A percentile compares a stretch with the other conserved stretches of the same genome.
phyloP scores from a whole-genome alignment of 2,888 invertebrate genomes.

The Leistus spinibarbis region DNA sequence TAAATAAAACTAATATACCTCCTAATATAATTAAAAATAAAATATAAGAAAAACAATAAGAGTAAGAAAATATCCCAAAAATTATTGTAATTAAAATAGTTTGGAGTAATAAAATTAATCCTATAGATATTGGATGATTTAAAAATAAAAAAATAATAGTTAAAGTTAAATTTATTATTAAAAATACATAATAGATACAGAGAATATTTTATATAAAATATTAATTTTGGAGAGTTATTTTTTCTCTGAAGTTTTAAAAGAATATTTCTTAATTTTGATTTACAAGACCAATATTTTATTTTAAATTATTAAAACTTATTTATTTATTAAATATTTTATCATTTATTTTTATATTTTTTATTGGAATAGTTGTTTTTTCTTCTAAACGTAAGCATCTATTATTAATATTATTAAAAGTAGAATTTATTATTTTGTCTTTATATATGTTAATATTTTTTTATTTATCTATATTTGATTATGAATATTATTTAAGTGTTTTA shows the following conservation, averaged over 20 bases:
- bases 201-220: slow-evolving; percentile 70
- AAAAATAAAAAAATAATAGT: slow-evolving; percentile 56
- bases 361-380: slow-evolving; percentile 62
- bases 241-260: slow-evolving; percentile 68
- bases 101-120: slow-evolving; percentile 62
- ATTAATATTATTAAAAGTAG: slow-evolving; percentile 65
- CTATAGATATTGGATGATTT: slow-evolving; percentile 63
- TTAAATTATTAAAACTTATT: slow-evolving; percentile 67
- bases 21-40: slow-evolving; percentile 68
- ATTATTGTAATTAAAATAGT: slow-evolving; percentile 59
- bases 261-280: slow-evolving; percentile 63
- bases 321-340: slow-evolving; percentile 59
- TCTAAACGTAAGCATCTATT: slow-evolving; percentile 65
- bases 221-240: slow-evolving; percentile 69
- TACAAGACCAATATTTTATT: slow-evolving; percentile 71
- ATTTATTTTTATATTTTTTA: slow-evolving; percentile 59
- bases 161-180: slow-evolving; percentile 52
- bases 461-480: slow-evolving; percentile 58
- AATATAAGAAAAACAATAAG: slow-evolving; percentile 67
- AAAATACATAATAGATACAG: slow-evolving; percentile 55
- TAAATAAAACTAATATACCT: slow-evolving; percentile 68
- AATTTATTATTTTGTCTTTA: slow-evolving; percentile 65
- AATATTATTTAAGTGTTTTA: slow-evolving; percentile 64
- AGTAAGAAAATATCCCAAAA: slow-evolving; percentile 59
- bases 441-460: slow-evolving; percentile 61